Conservation (phyloP, 37 sponge, comb jelly and placozoan species). For the Lycopodina hypogea region DNA sequence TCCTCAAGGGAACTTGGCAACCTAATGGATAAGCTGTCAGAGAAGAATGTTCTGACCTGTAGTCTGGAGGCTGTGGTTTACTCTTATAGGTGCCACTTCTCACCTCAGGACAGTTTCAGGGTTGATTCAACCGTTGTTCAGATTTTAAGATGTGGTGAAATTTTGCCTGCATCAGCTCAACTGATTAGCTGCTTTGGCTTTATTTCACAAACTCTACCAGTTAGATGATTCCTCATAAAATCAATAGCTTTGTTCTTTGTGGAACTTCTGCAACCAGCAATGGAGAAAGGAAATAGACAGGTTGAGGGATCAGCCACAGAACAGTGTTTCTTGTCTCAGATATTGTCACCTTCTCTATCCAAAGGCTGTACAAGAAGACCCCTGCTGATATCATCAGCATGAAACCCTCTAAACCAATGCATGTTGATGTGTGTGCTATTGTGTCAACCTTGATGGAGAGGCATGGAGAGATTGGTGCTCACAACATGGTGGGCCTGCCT, state of each 20-base stretch:
- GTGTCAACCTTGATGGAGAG: conserved; percentile 19
- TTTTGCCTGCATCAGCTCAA: no score
- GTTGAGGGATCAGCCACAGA: conserved; percentile 24
- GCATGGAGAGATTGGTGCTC: conserved; percentile 21
- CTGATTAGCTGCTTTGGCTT: conserved; percentile 84
- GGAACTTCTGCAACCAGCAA: conserved; percentile 51
- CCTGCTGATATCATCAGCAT: conserved; percentile 49
- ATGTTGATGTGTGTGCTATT: conserved; percentile 18
- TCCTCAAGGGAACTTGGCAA: no score
- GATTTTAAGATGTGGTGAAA: no score
- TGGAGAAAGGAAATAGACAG: conserved; percentile 29
- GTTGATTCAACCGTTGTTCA: no score
- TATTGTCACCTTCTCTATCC: conserved; percentile 45
- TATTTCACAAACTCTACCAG: conserved; percentile 80
- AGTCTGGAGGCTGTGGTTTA: conserved; percentile 77
- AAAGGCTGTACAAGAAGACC: conserved; percentile 63
- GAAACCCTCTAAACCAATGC: conserved; percentile 25
- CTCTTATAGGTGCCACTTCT: conserved; percentile 70
- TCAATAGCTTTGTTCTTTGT: conserved; percentile 85
- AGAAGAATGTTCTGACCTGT: conserved; percentile 39
- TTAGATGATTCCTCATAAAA: conserved; percentile 70
- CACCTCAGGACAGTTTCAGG: conserved; percentile 77
- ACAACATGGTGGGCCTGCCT: conserved; percentile 31
- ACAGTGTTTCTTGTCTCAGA: conserved; percentile 55
- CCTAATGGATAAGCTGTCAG: no score